Conservation (phyloP, 2,888 invertebrate genomes). For the Chromoteleia sp. region DNA sequence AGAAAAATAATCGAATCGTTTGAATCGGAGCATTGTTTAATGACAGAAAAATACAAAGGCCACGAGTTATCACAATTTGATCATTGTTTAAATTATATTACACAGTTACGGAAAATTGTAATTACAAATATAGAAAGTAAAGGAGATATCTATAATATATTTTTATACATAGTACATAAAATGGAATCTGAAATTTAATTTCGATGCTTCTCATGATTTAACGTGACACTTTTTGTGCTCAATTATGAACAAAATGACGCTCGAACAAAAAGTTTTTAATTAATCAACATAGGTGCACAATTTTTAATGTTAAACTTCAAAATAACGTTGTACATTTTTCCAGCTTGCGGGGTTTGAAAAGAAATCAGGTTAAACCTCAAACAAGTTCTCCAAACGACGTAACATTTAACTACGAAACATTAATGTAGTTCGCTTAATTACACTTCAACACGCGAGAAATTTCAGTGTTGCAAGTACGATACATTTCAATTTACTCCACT, state of each 20-base stretch:
- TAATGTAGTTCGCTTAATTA: constrained; percentile 21
- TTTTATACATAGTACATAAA: constrained; percentile 32
- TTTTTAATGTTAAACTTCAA: no score
- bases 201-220: background rate
- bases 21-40: background rate
- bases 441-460: constrained; percentile 11
- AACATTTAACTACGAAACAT: constrained; percentile 7
- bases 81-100: background rate
- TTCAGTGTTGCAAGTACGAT: background rate
- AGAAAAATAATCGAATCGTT: background rate
- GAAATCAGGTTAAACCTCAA: constrained; percentile 17
- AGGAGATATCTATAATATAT: constrained; percentile 28
- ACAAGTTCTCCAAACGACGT: background rate
- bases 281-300: no score
- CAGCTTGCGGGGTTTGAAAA: no score
- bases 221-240: no score
- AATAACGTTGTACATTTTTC: no score
- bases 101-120: background rate
- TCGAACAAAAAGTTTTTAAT: no score
- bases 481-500: constrained; percentile 19
- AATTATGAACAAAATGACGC: no score
- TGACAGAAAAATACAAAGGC: constrained; percentile 42
- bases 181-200: background rate
- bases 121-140: constrained; percentile 17
- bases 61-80: constrained; percentile 46